Evolutionary conservation across 1,140 invertebrate genomes (phyloP).

Genomic region (Dreissena rostriformis): DNA sequence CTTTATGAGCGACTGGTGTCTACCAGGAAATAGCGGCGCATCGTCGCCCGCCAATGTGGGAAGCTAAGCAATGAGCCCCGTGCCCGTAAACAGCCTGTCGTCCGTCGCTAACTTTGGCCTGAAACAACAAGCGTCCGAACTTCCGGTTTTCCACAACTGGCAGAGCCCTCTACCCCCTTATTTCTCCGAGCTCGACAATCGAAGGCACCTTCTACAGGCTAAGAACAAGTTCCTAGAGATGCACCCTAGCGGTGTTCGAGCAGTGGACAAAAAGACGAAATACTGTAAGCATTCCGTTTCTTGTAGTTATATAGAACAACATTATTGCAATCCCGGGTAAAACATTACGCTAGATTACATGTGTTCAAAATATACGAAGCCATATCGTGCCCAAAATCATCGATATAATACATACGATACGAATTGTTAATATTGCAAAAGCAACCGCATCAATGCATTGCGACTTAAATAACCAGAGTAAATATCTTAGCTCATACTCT

Average conservation of each 20-base stretch:
- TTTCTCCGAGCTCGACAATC: conserved; percentile 23
- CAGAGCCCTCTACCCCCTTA: conserved; percentile 14
- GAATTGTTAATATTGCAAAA: too few species aligned
- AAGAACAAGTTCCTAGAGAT: conserved; percentile 37
- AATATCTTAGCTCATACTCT: too few species aligned
- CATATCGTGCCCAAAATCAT: too few species aligned
- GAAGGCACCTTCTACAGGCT: conserved; percentile 25
- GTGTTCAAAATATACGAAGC: too few species aligned
- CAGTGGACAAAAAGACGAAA: conserved; percentile 13
- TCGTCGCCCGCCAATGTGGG: conserved; percentile 43
- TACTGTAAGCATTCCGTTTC: conserved; percentile 41
- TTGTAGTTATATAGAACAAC: too few species aligned
- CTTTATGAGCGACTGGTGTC: conserved; percentile 5
- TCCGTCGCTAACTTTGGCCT: background rate
- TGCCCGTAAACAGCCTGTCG: conserved; percentile 7
- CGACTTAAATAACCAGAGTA: too few species aligned
- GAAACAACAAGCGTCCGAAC: background rate
- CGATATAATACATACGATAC: too few species aligned
- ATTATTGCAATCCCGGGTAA: too few species aligned
- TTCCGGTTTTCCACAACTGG: conserved; percentile 7
- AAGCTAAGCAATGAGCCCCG: conserved; percentile 51
- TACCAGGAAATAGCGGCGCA: conserved; percentile 22
- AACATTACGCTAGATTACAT: too few species aligned
- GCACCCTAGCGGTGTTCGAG: conserved; percentile 39
- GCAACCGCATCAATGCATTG: too few species aligned